Evolutionary conservation across 2,113 vertebrate genomes (phyloP).

Genomic region (Scortum barcoo): DNA sequence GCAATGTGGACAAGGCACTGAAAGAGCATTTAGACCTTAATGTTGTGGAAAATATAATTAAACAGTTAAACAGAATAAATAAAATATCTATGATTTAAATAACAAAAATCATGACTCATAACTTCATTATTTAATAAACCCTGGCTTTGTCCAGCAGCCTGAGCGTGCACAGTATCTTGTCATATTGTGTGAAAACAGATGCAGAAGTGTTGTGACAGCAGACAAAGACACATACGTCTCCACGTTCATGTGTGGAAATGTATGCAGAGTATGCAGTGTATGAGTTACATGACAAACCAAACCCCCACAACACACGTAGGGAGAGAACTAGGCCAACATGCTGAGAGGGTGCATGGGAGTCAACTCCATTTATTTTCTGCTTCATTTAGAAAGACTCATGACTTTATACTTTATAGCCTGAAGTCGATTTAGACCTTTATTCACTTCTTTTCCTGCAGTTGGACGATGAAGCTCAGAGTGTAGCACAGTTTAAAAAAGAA

Average conservation of each 20-base stretch:
- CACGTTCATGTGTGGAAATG: slow-evolving; percentile 4
- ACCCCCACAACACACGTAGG: slow-evolving; percentile 21
- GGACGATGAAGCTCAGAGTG: no score
- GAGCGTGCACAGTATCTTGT: neutral
- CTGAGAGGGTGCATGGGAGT: slow-evolving; percentile 1
- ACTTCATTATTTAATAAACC: neutral
- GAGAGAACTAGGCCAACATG: slow-evolving; percentile 53
- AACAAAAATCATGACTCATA: neutral
- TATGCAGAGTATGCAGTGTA: no score
- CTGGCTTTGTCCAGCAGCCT: neutral
- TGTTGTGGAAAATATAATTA: neutral
- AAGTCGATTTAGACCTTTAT: no score
- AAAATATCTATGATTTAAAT: neutral
- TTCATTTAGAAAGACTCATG: neutral
- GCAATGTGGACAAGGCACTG: no score
- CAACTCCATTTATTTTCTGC: neutral
- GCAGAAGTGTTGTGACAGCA: slow-evolving; percentile 33
- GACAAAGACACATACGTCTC: slow-evolving; percentile 22
- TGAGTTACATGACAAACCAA: no score
- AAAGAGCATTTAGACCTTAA: neutral
- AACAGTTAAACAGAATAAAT: neutral
- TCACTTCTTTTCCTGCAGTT: no score
- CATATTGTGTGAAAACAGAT: neutral
- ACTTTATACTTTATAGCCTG: no score
- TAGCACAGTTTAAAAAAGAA: no score